Evolutionary conservation across 2,797 vertebrate species (phyloP), one percentile per base, ranked within the genome.

Genomic region (Eremophila alpestris): DNA sequence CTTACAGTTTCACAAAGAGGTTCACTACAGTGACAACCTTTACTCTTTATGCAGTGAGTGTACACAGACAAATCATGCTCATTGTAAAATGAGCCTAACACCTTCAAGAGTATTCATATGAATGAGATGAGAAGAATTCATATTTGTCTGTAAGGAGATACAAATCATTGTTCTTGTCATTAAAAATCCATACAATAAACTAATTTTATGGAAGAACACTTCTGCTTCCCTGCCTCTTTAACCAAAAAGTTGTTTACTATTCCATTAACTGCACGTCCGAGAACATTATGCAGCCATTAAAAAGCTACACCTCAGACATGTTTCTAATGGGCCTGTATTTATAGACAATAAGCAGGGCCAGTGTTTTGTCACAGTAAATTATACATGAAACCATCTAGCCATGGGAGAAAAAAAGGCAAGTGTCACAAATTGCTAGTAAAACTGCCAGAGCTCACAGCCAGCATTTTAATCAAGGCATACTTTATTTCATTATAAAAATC

Each of bases 321-420:
- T 71, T 87, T 90, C 82, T 95, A 89, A 93, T 83, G 51, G 74
- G n/a, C 10, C 77, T 15, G 36, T 81, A 82, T 91, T 95, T 93
- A 93, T 52, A 52, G 45, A 63, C 48, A 90, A 73, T 89, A 90
- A 90, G 73, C 48, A 82, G 52, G 74, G 63, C 43, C 77, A 86
- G 51, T 79, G 43, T 86, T 96, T 88, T 82, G 69, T 81, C 45
- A 40, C 65, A 79, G 41, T 86, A 93, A 96, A 92, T 95, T 94
- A 91, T 73, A 91, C 22, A 84, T 82, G 43, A 73, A 93, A 46
- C 36, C 63, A 41, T 59, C 54, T 49, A 75, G 17, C 30, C 51
- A 55, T 10, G 17, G 55, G 22, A 90, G 14, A 41, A 69, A 90
- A 88, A 84, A 86, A 78, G 46, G 54, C 23, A 87, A 83, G 45